These are phyloP conservation scores for Pseudorasbora parva DNA, from an alignment of 2,113 vertebrate species.

Conservation along the genomic window DNA sequence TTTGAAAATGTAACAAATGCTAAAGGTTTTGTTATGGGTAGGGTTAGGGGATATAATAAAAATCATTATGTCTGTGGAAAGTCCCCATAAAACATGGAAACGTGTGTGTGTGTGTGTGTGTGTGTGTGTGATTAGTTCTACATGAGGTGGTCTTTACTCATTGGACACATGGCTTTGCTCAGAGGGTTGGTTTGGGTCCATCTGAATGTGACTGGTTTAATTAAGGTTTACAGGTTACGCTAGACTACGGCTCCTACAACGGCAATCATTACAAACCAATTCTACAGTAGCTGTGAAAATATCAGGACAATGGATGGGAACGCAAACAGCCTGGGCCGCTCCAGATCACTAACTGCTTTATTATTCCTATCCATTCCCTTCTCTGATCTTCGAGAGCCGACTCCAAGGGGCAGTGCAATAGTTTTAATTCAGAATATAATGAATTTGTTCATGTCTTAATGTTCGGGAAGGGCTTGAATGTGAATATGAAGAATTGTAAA, in stretches of 20 bases:
- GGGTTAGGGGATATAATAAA: no score
- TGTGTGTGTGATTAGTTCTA: slow-evolving; percentile 53
- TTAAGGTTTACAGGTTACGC: slow-evolving; percentile 77
- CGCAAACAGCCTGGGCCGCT: slow-evolving; percentile 44
- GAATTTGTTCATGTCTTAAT: not conserved
- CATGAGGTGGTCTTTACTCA: slow-evolving; percentile 51
- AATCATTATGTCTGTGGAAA: no score
- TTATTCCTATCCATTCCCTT: not conserved
- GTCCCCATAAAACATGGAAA: no score
- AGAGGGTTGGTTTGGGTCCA: slow-evolving; percentile 52
- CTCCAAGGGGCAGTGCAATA: not conserved
- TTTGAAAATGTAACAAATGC: no score
- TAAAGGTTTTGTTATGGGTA: no score
- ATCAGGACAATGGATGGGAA: slow-evolving; percentile 69
- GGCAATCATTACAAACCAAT: slow-evolving; percentile 72
- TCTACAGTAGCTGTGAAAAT: slow-evolving; percentile 68
- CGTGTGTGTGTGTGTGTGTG: slow-evolving; percentile 22
- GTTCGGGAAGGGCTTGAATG: not conserved
- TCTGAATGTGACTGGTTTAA: slow-evolving; percentile 74
- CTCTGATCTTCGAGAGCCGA: not conserved
- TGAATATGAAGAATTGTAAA: slow-evolving; percentile 1
- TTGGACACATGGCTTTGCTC: slow-evolving; percentile 57
- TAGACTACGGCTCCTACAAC: slow-evolving; percentile 72
- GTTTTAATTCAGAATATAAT: slow-evolving; percentile 56
- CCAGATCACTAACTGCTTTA: not conserved